phyloP scores from a whole-genome alignment of 2,113 vertebrate species.

The Thermophis baileyi region DNA sequence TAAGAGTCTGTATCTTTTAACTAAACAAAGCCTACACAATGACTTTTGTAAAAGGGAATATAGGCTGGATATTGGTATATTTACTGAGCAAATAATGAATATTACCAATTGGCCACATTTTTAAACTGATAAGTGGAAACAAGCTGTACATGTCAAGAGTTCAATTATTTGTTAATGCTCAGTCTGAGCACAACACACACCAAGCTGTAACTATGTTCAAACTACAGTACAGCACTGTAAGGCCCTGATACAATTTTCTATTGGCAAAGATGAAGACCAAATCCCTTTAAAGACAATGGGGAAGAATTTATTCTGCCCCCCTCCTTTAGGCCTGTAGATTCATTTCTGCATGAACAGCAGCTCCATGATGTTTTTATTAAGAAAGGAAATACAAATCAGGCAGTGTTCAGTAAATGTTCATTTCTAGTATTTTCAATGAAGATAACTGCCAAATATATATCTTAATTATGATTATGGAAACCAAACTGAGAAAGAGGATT shows the following conservation, averaged over 20 bases:
- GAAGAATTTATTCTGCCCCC: constrained; percentile 22
- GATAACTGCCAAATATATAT: constrained; percentile 36
- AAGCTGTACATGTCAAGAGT: constrained; percentile 34
- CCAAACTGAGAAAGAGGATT: not conserved
- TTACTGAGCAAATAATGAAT: constrained; percentile 41
- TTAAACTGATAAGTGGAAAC: constrained; percentile 41
- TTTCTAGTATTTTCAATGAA: constrained; percentile 53
- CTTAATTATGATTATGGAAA: not conserved
- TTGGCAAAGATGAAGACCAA: constrained; percentile 18
- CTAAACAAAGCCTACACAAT: constrained; percentile 61
- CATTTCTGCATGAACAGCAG: constrained; percentile 24
- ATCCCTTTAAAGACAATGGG: constrained; percentile 28
- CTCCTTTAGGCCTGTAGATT: not conserved
- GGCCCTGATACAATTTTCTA: not conserved
- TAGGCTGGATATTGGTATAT: constrained; percentile 36
- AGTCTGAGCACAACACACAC: constrained; percentile 6
- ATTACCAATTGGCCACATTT: constrained; percentile 27
- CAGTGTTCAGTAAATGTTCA: constrained; percentile 40
- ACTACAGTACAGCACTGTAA: constrained; percentile 10
- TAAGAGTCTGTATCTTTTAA: constrained; percentile 53
- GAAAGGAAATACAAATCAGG: constrained; percentile 45
- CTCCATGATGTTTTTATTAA: constrained; percentile 34
- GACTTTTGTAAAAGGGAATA: constrained; percentile 55
- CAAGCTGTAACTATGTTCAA: constrained; percentile 46
- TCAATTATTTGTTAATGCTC: constrained; percentile 22